These are phyloP conservation scores for Melolontha melolontha DNA, from an alignment of 2,888 invertebrate genomes.

Conservation along the genomic window DNA sequence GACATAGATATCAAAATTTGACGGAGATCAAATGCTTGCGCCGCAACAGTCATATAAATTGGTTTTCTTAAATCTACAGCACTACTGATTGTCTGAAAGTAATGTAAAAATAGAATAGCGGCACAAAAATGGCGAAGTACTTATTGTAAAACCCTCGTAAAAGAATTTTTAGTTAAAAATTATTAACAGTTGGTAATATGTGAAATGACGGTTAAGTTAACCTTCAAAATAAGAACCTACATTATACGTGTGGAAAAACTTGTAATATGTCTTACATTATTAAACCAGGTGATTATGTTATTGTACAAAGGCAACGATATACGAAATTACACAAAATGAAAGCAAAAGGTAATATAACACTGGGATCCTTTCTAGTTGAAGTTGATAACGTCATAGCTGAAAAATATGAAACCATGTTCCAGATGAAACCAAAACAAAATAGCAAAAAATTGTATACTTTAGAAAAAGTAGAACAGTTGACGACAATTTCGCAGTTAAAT, in stretches of 20 bases:
- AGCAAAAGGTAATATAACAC: slow-evolving; percentile 71
- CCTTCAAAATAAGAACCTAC: slow-evolving; percentile 16
- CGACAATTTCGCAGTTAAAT: slow-evolving; percentile 71
- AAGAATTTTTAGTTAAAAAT: not conserved
- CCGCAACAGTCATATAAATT: slow-evolving; percentile 88
- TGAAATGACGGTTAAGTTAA: not conserved
- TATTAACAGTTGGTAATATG: not conserved
- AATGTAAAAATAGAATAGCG: slow-evolving; percentile 14
- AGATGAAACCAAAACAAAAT: slow-evolving; percentile 74
- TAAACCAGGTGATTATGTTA: slow-evolving; percentile 77
- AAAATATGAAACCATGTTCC: slow-evolving; percentile 81
- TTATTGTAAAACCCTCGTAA: no score
- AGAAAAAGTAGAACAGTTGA: slow-evolving; percentile 69
- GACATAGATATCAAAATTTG: slow-evolving; percentile 87
- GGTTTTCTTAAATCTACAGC: slow-evolving; percentile 84
- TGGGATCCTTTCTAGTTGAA: slow-evolving; percentile 80
- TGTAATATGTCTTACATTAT: slow-evolving; percentile 61
- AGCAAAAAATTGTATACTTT: slow-evolving; percentile 68
- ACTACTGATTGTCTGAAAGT: slow-evolving; percentile 73
- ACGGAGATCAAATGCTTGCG: slow-evolving; percentile 82
- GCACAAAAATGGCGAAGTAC: not conserved
- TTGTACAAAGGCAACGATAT: slow-evolving; percentile 83
- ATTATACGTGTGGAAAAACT: not conserved
- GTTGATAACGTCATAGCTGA: slow-evolving; percentile 76
- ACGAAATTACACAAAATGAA: slow-evolving; percentile 82